These are phyloP conservation scores for Tiliqua scincoides DNA, from an alignment of 2,113 vertebrate genomes.

Conservation along the genomic window DNA sequence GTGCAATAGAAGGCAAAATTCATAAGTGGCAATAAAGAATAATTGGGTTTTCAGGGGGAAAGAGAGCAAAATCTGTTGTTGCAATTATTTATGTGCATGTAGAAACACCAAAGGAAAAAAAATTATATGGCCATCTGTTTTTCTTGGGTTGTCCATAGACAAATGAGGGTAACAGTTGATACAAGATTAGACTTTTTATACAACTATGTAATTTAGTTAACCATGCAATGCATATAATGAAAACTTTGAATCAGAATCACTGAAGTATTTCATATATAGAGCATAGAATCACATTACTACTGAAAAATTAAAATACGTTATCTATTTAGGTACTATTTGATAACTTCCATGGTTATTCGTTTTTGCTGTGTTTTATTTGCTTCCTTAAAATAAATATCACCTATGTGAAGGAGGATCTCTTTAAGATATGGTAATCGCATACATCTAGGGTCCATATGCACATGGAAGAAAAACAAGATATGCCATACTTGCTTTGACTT, in stretches of 20 bases:
- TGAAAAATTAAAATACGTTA: constrained; percentile 15
- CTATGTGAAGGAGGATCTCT: background rate
- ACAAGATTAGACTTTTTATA: constrained; percentile 15
- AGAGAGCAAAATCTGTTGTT: background rate
- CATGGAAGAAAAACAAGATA: background rate
- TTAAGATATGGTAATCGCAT: background rate
- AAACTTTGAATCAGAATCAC: constrained; percentile 14
- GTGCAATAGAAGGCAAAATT: constrained; percentile 20
- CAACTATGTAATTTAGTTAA: constrained; percentile 14
- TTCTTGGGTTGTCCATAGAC: constrained; percentile 17
- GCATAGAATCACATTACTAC: constrained; percentile 2
- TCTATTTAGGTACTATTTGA: background rate
- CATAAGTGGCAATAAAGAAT: background rate
- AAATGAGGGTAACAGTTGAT: constrained; percentile 13
- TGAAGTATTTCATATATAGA: background rate
- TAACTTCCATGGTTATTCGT: background rate
- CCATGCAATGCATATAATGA: constrained; percentile 1
- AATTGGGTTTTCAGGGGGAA: background rate
- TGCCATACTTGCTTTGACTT: background rate
- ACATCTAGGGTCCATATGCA: background rate
- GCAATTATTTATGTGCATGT: constrained; percentile 12
- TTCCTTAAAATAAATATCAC: background rate
- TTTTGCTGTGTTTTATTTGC: background rate
- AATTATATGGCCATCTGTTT: constrained; percentile 16
- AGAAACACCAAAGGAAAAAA: background rate